These are phyloP conservation scores for Monochamus saltuarius DNA, from an alignment of 1,140 invertebrate genomes.

Conservation along the genomic window DNA sequence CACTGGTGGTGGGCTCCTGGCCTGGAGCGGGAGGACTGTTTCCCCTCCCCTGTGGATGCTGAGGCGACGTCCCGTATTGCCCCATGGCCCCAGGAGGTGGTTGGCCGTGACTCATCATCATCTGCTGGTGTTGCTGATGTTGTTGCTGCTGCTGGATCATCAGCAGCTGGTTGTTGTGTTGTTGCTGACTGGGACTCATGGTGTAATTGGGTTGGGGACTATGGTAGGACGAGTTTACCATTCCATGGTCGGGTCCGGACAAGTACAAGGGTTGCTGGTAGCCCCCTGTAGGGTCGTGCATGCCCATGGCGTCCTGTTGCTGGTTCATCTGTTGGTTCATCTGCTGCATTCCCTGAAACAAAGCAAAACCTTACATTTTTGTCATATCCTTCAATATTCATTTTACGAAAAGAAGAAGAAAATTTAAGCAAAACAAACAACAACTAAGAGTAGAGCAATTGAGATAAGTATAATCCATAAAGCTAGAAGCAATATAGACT, in stretches of 20 bases:
- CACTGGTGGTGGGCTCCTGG: conserved; percentile 71
- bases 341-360: conserved; percentile 42
- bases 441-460: no score
- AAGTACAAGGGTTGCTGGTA: conserved; percentile 72
- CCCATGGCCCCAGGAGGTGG: conserved; percentile 52
- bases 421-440: no score
- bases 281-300: conserved; percentile 62
- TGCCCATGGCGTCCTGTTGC: conserved; percentile 65
- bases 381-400: no score
- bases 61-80: conserved; percentile 57
- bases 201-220: conserved; percentile 48
- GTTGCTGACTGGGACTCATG: conserved; percentile 54
- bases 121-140: conserved; percentile 58
- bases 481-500: no score
- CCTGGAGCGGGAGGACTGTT: conserved; percentile 60
- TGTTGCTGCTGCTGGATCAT: conserved; percentile 53
- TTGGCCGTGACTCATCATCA: conserved; percentile 60
- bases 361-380: not conserved
- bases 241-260: conserved; percentile 60
- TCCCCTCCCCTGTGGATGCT: conserved; percentile 61
- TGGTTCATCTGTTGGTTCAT: conserved; percentile 59
- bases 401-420: no score
- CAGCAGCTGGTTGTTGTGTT: conserved; percentile 63
- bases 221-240: conserved; percentile 51
- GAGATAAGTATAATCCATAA: no score